These are phyloP conservation scores for Proisotoma minuta DNA, from an alignment of 2,888 invertebrate species.

Conservation along the genomic window DNA sequence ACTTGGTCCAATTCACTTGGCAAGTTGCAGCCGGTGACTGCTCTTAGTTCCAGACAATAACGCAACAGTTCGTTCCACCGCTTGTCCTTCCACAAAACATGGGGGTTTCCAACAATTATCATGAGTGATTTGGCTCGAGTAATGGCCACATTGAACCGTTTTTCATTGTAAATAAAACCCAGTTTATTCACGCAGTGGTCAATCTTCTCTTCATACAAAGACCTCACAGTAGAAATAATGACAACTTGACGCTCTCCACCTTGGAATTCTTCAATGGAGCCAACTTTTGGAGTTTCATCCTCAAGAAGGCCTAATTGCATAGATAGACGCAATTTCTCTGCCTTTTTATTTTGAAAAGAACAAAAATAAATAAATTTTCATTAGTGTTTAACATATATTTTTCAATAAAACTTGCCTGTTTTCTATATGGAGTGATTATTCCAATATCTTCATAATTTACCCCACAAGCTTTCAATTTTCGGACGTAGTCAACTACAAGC, in stretches of 20 bases:
- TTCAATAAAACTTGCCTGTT: slow-evolving; percentile 66
- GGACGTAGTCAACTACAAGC: slow-evolving; percentile 60
- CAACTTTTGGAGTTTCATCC: slow-evolving; percentile 61
- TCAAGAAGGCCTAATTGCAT: slow-evolving; percentile 54
- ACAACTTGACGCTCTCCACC: slow-evolving; percentile 63
- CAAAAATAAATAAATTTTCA: neutral
- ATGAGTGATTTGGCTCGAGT: slow-evolving; percentile 76
- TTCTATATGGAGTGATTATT: slow-evolving; percentile 84
- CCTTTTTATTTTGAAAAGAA: slow-evolving; percentile 52
- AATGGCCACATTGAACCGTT: slow-evolving; percentile 82
- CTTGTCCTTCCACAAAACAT: slow-evolving; percentile 61
- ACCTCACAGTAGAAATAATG: slow-evolving; percentile 65
- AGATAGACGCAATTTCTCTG: slow-evolving; percentile 60
- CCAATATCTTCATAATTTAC: slow-evolving; percentile 71
- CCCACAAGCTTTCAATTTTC: slow-evolving; percentile 60
- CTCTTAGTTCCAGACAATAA: slow-evolving; percentile 61
- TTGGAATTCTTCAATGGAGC: slow-evolving; percentile 81
- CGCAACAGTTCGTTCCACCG: slow-evolving; percentile 63
- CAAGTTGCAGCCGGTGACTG: slow-evolving; percentile 67
- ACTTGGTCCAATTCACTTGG: slow-evolving; percentile 49
- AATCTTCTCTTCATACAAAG: slow-evolving; percentile 50
- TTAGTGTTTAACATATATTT: neutral
- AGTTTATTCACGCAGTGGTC: slow-evolving; percentile 50
- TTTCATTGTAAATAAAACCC: slow-evolving; percentile 69
- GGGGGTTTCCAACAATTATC: slow-evolving; percentile 79